Conservation (phyloP, 2,797 vertebrate genomes). For the Artibeus jamaicensis region DNA sequence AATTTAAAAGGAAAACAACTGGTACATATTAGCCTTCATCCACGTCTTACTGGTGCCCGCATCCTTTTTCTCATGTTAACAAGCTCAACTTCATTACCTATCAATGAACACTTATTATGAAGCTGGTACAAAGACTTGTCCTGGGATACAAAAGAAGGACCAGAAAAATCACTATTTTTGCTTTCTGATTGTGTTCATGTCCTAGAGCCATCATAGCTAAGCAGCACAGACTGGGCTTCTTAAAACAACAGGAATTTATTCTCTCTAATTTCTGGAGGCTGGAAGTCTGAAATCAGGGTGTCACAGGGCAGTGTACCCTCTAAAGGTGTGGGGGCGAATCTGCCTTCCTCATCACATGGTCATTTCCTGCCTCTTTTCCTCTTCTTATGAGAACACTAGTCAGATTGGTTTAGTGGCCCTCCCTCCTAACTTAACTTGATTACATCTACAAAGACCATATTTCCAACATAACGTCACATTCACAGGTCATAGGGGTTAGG, state of each 20-base stretch:
- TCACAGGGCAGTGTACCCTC: not conserved
- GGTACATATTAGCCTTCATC: not conserved
- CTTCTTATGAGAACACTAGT: not conserved
- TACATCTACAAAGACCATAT: not conserved
- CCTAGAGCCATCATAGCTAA: not conserved
- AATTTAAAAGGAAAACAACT: not conserved
- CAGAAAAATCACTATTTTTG: not conserved
- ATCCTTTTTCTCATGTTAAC: not conserved
- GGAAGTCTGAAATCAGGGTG: not conserved
- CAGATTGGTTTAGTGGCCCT: not conserved
- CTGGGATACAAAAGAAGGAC: not conserved
- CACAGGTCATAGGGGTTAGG: not conserved
- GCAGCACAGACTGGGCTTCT: not conserved
- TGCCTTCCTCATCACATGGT: not conserved
- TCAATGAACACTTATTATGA: not conserved
- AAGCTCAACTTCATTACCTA: not conserved
- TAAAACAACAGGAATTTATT: not conserved
- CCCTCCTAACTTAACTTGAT: not conserved
- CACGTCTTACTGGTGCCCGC: not conserved
- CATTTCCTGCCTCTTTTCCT: not conserved
- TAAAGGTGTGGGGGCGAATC: rapidly evolving
- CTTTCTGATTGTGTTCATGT: not conserved
- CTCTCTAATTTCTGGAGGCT: not conserved
- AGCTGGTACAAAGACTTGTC: not conserved
- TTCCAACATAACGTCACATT: not conserved